Base-by-base conservation (phyloP, 2,113 vertebrate genomes). In the Motacilla tschutschensis region DNA sequence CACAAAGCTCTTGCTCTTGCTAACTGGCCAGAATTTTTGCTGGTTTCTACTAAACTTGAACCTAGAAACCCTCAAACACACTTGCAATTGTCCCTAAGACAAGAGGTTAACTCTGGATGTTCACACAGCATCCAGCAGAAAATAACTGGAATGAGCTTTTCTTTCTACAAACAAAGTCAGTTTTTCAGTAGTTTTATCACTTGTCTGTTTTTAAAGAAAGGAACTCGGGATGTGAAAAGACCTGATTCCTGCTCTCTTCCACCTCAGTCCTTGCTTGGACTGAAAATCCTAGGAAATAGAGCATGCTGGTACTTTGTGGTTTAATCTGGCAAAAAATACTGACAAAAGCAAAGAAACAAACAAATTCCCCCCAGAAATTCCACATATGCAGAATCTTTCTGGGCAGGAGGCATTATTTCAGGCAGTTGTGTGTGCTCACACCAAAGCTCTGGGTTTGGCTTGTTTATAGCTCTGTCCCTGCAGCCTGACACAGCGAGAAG, bases 1-100 rank as follows among this genome's bases (percentile, higher is more conserved):
- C 48, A 87, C 60, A 64, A 25, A 76, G 40, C 66, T 43, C 70
- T 47, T 60, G 53, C 29, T 55, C n/a, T 46, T 43, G 21, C 67
- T 63, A 79, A 31, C 36, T n/a, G 72, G 40, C n/a, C 31, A 4
- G n/a, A 26, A 43, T 54, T 85, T 43, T 53, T 88, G 58, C 50
- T 78, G 40, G 24, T 88, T 86, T 44, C 76, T 83, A 64, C 79
- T 77, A 70, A 87, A 92, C 12, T 26, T 47, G 47, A 82, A 58
- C 48, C 47, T 44, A n/a, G 15, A 36, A 65, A 54, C 24, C 13
- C n/a, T 19, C 55, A 82, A 65, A 79, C 6, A 8, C 35, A 35
- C 0, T 0, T n/a, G 58, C 15, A 79, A 6, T 22, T 71, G 25
- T 40, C 35, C 24, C 20, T 26, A 38, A 58, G 38, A 38, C 18